Evolutionary conservation across 2,888 invertebrate species (phyloP), one percentile per base, ranked within the genome.

Genomic region (Cyaniris semiargus): DNA sequence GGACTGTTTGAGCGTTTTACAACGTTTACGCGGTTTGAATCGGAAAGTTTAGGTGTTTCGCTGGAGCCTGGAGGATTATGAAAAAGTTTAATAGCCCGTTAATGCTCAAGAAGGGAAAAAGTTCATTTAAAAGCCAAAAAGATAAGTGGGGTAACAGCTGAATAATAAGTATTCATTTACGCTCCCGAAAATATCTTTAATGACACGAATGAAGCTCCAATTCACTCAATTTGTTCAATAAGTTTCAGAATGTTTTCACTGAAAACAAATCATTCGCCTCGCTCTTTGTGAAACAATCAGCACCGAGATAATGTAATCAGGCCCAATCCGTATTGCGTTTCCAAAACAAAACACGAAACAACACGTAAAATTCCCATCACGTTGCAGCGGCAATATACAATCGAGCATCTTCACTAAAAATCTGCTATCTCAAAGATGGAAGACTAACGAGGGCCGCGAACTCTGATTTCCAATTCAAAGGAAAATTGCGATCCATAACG

Each of bases 391-490:
- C 75, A 78, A 78, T 76, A 72, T 78, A 78, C 76, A 86, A 87
- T 89, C 84, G 84, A 91, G 88, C 92, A 90, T 91, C 90, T 90
- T 92, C 88, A 88, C 89, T 90, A 91, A 92, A 93, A 94, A 93
- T 93, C 93, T 92, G 93, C 89, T 89, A 91, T 90, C 89, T 89
- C 84, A 88, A 91, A 92, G 92, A 92, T 89, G 90, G 89, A 90
- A 89, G 87, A 87, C 91, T 93, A 93, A 93, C 93, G 93, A 92
- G 91, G 88, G 90, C 88, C 88, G 87, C 90, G 87, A 87, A 91
- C 93, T 94, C 94, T 94, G 94, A 94, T 94, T 94, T 94, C 93
- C 94, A 93, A 94, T 94, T 94, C 94, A 94, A 93, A 94, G 94
- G 94, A 93, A 94, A 94, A 94, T 94, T 94, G 94, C 94, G 93